Evolutionary conservation across 2,113 vertebrate species (phyloP).

Genomic region (Carettochelys insculpta): DNA sequence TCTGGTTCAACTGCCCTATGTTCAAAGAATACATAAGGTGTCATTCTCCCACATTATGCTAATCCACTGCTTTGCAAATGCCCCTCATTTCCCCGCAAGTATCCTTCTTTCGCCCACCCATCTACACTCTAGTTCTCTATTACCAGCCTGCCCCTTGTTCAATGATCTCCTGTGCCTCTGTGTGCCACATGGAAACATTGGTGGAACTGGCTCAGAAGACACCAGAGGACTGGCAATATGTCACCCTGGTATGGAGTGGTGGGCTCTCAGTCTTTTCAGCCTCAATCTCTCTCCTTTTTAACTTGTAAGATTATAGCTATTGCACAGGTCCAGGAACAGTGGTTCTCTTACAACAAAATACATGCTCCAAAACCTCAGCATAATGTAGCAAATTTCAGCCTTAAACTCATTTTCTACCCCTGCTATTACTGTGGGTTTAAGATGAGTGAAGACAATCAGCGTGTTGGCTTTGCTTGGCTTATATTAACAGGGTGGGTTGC

Average conservation of each 20-base stretch:
- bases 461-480: background rate
- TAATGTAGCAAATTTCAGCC: background rate
- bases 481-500: background rate
- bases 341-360: background rate
- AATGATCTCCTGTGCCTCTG: fast-evolving
- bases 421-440: background rate
- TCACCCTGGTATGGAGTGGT: background rate
- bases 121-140: fast-evolving
- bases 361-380: background rate
- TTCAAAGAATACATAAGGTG: background rate
- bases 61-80: background rate
- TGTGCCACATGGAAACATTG: fast-evolving
- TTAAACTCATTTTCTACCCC: background rate
- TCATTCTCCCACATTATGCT: background rate
- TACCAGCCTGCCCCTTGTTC: background rate
- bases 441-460: background rate
- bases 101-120: background rate
- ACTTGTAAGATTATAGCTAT: background rate
- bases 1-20: background rate
- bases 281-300: background rate
- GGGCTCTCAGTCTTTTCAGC: background rate
- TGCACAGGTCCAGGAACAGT: background rate
- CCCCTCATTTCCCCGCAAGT: background rate
- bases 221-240: background rate
- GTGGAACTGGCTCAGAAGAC: background rate